Evolutionary conservation across 2,888 invertebrate species (phyloP), one percentile per base, ranked within the genome.

Genomic region (Notodonta ziczac): DNA sequence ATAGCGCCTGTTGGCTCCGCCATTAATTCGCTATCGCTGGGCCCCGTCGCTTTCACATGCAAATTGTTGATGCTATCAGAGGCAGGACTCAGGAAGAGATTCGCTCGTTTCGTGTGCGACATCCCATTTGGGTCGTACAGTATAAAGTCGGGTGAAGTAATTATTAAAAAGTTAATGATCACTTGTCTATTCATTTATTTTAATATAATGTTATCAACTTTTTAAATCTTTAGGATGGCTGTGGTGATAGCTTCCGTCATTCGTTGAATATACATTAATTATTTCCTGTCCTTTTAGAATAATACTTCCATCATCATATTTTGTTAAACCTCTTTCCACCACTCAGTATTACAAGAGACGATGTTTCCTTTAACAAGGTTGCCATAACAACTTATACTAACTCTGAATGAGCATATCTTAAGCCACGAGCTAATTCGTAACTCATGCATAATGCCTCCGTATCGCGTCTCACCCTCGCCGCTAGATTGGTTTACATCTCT

Each of bases 21-120:
- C 56, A 66, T 74, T 71, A 68, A 71, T 70, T 70, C 70, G 52
- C 62, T n/a, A 56, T 53, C 24, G 42, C 64, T 53, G 53, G 57
- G 46, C 57, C 60, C 67, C 61, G 59, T 64, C 67, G 64, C 77
- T 78, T 77, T 77, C 71, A 70, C 65, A 78, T 77, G 77, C 77
- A 78, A 78, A 77, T 78, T 68, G 65, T 62, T 46, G 56, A 53
- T 55, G n/a, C 44, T 52, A 12, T 51, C 44, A 32, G 51, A 48
- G 44, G 60, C 4, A 35, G n/a, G 51, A 48, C 39, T 58, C 4
- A 35, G n/a, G 32, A 35, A 13, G 35, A 13, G 14, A 35, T 55
- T 40, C 24, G 35, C 42, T 14, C 14, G 9, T 39, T 40, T 14
- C n/a, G 55, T 39, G 12, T 35, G 10, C 35, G 53, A 13, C 35